Evolutionary conservation across 1,140 invertebrate genomes (phyloP).

Genomic region (Drosophila nebulosa): DNA sequence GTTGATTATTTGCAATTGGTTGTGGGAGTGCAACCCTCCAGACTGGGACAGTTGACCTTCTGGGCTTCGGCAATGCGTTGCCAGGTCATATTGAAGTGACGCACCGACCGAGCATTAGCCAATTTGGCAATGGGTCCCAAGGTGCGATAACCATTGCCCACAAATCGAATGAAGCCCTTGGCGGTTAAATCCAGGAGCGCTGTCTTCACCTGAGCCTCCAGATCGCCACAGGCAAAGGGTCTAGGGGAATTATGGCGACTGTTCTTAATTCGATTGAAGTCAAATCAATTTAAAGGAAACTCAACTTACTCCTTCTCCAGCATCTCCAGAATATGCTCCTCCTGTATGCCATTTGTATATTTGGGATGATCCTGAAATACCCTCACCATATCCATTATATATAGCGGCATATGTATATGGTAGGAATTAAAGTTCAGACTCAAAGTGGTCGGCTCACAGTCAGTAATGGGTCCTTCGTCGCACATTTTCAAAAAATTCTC

Average conservation of each 20-base stretch:
- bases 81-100: slow-evolving; percentile 68
- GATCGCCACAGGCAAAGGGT: slow-evolving; percentile 66
- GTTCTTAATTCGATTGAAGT: background rate
- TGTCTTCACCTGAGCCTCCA: slow-evolving; percentile 70
- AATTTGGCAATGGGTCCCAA: slow-evolving; percentile 75
- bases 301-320: slow-evolving; percentile 66
- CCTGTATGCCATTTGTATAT: slow-evolving; percentile 61
- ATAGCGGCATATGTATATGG: slow-evolving; percentile 68
- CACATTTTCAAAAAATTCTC: slow-evolving; percentile 36
- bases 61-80: slow-evolving; percentile 68
- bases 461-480: slow-evolving; percentile 48
- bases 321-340: slow-evolving; percentile 66
- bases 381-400: slow-evolving; percentile 72
- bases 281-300: background rate
- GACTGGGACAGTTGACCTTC: slow-evolving; percentile 47
- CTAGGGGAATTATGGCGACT: slow-evolving; percentile 20
- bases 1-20: slow-evolving; percentile 22
- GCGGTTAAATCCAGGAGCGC: slow-evolving; percentile 60
- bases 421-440: slow-evolving; percentile 60
- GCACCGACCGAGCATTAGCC: slow-evolving; percentile 65
- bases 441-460: slow-evolving; percentile 63
- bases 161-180: slow-evolving; percentile 67
- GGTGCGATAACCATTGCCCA: slow-evolving; percentile 70
- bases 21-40: slow-evolving; percentile 28
- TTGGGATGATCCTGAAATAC: slow-evolving; percentile 75